These are phyloP conservation scores for Leptopilina boulardi DNA, from an alignment of 1,140 invertebrate genomes.

Conservation along the genomic window DNA sequence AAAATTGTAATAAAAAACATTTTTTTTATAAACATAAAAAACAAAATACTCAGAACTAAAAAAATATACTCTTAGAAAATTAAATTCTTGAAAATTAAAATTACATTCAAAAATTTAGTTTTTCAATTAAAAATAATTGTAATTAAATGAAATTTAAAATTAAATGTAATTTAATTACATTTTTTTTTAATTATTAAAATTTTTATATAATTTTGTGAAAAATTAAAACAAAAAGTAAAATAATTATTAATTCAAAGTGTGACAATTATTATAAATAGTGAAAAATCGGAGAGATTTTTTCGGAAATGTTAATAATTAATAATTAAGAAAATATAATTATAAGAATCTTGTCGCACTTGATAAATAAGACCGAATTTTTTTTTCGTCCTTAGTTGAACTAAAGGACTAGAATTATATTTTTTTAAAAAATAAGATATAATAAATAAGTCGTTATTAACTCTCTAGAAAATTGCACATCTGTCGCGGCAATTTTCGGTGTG, in stretches of 20 bases:
- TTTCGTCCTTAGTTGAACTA: slow-evolving; percentile 21
- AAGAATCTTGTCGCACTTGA: neutral
- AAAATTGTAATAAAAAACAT: neutral
- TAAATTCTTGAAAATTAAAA: too few species aligned
- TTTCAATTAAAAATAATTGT: too few species aligned
- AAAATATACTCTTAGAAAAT: slow-evolving; percentile 20
- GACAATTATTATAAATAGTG: neutral
- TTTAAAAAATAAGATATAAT: slow-evolving; percentile 1
- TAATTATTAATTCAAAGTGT: too few species aligned
- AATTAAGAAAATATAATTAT: too few species aligned
- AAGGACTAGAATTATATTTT: slow-evolving; percentile 17
- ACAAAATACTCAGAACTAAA: slow-evolving; percentile 13
- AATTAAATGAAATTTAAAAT: too few species aligned
- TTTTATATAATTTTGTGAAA: too few species aligned
- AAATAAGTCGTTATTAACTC: slow-evolving; percentile 23
- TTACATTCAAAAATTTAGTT: too few species aligned
- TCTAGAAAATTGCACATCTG: slow-evolving; percentile 7
- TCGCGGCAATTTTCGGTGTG: neutral
- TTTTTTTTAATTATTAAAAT: too few species aligned
- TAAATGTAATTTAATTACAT: too few species aligned
- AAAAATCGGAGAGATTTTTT: neutral
- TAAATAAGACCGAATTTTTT: neutral
- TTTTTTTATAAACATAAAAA: neutral
- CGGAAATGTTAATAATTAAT: neutral
- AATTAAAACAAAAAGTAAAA: too few species aligned